Conservation (phyloP, 2,113 vertebrate species). For the Prolemur simus region DNA sequence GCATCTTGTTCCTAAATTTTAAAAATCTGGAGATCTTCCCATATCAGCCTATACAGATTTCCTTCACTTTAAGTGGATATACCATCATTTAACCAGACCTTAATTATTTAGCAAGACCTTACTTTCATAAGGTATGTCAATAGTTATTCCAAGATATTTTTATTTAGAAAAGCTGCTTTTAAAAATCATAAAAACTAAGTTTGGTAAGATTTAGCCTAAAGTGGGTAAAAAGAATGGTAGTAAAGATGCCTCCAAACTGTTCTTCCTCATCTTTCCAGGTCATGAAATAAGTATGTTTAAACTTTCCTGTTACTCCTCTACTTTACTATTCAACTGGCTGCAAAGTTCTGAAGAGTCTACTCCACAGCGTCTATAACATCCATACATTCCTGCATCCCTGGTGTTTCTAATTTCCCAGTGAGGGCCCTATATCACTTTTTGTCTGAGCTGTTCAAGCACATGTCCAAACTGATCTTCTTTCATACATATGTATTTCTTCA, state of each 20-base stretch:
- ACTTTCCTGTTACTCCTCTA: neutral
- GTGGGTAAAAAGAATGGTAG: neutral
- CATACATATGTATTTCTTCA: neutral
- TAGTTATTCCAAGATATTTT: neutral
- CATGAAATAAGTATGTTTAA: conserved; percentile 17
- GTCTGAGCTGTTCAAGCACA: neutral
- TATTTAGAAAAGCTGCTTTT: neutral
- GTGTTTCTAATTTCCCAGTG: conserved; percentile 11
- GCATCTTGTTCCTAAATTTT: neutral
- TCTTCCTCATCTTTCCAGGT: neutral
- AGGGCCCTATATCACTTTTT: neutral
- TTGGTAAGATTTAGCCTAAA: neutral
- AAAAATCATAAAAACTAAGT: neutral
- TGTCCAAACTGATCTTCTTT: conserved; percentile 16
- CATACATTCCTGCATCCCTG: neutral
- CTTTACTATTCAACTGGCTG: neutral
- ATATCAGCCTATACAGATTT: neutral
- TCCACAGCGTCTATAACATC: neutral
- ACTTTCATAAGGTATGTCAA: neutral
- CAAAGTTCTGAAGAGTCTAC: neutral
- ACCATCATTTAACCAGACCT: neutral
- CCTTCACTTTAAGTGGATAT: neutral
- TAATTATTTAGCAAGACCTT: neutral
- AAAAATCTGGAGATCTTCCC: neutral
- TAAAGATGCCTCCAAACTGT: neutral